Percentiles rank a stretch among this genome's conserved stretches.
Conservation (phyloP, 35 echinoderm and acorn worm species). For the Lytechinus pictus region DNA sequence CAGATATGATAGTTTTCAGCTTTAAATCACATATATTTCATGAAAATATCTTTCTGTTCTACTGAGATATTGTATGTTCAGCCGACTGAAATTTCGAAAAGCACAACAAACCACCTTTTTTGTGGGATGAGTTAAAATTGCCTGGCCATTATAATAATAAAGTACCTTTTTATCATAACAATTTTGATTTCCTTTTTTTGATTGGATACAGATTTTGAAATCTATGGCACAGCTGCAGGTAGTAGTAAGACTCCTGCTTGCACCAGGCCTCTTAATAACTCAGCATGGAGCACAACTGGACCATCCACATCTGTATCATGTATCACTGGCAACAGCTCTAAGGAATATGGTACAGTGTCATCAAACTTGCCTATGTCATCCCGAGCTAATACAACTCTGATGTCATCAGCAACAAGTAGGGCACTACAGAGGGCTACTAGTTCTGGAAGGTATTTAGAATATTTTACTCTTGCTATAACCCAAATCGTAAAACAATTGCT, state of each 20-base stretch:
- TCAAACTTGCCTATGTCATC: neutral
- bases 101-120: no score
- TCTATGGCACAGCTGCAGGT: constrained; percentile 24
- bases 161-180: no score
- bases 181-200: neutral
- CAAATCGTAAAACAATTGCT: no score
- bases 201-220: constrained; percentile 33
- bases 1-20: no score
- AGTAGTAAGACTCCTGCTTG: neutral
- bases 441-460: neutral
- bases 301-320: constrained; percentile 25
- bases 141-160: no score
- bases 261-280: neutral
- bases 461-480: no score
- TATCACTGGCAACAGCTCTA: constrained; percentile 11
- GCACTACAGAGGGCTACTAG: neutral
- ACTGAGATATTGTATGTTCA: no score
- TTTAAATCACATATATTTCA: no score
- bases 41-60: no score
- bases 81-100: no score
- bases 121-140: no score
- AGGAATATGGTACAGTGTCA: constrained; percentile 10
- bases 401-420: constrained; percentile 23
- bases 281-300: constrained; percentile 22
- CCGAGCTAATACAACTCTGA: neutral